Conservation (phyloP, 2,113 vertebrate genomes). For the Siniperca chuatsi region DNA sequence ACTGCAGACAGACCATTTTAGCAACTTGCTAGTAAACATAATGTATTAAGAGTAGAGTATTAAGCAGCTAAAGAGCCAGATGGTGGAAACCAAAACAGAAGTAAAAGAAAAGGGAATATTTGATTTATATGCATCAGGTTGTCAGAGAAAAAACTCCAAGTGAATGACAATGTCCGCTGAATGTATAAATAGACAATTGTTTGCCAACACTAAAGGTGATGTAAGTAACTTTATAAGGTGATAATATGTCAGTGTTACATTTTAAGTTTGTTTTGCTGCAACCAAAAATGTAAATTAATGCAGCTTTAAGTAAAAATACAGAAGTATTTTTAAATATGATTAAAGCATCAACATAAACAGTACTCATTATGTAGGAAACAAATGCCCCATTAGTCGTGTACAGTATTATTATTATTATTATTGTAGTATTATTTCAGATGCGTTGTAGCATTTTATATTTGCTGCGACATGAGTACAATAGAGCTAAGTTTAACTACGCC, state of each 20-base stretch:
- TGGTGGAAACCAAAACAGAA: background rate
- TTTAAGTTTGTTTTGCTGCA: background rate
- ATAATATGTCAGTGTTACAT: background rate
- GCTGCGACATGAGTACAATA: background rate
- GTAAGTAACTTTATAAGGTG: background rate
- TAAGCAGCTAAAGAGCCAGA: background rate
- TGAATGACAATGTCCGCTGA: background rate
- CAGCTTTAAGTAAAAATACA: background rate
- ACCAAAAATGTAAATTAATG: background rate
- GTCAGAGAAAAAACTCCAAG: background rate
- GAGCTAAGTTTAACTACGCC: background rate
- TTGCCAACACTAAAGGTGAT: background rate
- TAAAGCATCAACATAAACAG: too few relatives aligned
- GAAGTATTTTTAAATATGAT: background rate
- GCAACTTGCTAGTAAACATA: background rate
- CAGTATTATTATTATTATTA: too few relatives aligned
- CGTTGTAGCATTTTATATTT: slow-evolving; percentile 1
- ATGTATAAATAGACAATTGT: background rate
- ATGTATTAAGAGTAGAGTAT: background rate
- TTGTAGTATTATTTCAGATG: background rate
- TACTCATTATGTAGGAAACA: background rate
- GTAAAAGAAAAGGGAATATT: background rate
- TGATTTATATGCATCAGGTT: background rate
- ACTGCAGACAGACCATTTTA: too few relatives aligned
- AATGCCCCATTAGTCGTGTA: background rate